Base-by-base conservation (phyloP, 2,888 invertebrate genomes). In the Diaprepes abbreviatus region DNA sequence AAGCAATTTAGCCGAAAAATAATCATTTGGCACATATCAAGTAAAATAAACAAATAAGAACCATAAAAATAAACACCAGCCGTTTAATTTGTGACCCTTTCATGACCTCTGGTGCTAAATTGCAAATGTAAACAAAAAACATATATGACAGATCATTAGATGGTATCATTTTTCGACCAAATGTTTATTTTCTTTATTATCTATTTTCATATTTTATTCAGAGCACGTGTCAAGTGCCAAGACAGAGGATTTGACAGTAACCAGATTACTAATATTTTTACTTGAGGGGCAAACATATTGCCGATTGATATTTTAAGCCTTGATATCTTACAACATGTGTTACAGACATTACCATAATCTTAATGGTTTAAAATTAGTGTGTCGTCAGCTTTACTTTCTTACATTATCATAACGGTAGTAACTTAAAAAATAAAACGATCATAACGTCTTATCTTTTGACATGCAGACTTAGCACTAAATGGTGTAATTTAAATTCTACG, bases 321-420 rank as follows among this genome's bases (percentile, higher is more conserved):
- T 62, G 50, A 48, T 63, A 54, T 60, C 48, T 63, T 63, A 62
- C n/a, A 62, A 36, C 64, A 70, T 65, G 52, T 70, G 65, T 59
- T 65, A 57, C 50, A 59, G 65, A 52, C 70, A 70, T 70, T 70
- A 64, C 52, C 52, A 58, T 70, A 70, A 70, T 65, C 70, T 70
- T 70, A 70, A 70, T 70, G 70, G 70, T 48, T 70, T 65, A 60
- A 70, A 70, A 65, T 70, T 70, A 70, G 65, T 70, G 48, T 70
- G 70, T 65, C 70, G 36, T 59, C 70, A 57, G 59, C 54, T 59
- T 45, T 38, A 35, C 64, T 52, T 50, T 35, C 50, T 52, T 58
- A 40, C 45, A 45, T 69, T 55, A 48, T 58, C 67, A 63, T 60
- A 66, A 69, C 57, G 43, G 69, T 50, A 58, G 60, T 59, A 59